These are phyloP conservation scores for Oreochromis spilurus DNA, from an alignment of 2,113 vertebrate genomes.

Conservation along the genomic window DNA sequence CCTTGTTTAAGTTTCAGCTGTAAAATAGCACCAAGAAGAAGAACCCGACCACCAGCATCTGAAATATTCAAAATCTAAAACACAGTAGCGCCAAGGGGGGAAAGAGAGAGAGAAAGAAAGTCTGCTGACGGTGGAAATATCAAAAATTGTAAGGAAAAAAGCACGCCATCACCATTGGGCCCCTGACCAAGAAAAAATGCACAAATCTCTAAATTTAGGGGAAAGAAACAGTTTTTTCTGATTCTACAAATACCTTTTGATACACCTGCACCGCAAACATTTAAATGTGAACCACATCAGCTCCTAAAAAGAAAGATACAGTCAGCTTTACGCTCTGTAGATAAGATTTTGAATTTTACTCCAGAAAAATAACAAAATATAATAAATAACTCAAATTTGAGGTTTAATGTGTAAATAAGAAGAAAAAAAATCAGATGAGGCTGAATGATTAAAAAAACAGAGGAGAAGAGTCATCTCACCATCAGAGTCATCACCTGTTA, in stretches of 20 bases:
- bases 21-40: not conserved
- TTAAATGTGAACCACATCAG: not conserved
- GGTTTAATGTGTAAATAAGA: not conserved
- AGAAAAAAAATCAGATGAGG: not conserved
- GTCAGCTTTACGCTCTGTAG: not conserved
- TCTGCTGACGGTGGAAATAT: not conserved
- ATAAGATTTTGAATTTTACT: not conserved
- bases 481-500: not conserved
- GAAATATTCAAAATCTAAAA: not conserved
- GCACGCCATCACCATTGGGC: not conserved
- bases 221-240: accelerated
- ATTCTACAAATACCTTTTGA: not conserved
- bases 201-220: not conserved
- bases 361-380: not conserved
- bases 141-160: not conserved
- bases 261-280: not conserved
- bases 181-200: not conserved
- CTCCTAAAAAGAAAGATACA: not conserved
- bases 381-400: not conserved
- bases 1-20: not conserved
- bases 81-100: not conserved
- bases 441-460: not conserved
- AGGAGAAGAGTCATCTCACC: not conserved
- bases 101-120: not conserved
- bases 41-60: not conserved